Evolutionary conservation across 2,888 invertebrate genomes (phyloP), one percentile per base, ranked within the genome.

Genomic region (Cheilosia pagana): DNA sequence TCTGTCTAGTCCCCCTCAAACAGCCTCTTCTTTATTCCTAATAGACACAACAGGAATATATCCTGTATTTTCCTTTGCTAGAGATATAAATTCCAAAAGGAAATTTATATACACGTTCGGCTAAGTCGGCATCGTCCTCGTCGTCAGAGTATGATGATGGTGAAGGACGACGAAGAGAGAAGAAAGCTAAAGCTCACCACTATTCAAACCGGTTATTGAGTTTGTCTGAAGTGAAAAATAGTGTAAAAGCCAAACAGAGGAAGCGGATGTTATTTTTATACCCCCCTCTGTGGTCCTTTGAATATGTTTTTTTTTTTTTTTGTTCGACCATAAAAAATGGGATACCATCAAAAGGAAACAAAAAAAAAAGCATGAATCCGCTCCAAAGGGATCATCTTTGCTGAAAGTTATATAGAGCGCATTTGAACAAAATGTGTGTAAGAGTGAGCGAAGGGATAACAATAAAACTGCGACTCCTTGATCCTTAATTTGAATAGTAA

Each of bases 161-260:
- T 5, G 19, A 62, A 12, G 41, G 39, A 52, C n/a, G 67, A 57
- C 21, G 52, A 53, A 14, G 45, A 65, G 59, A 62, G 23, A 25
- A 53, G 57, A 55, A 57, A 70, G 41, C 70, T 39, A 63, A 65
- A 57, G 83, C 78, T 83, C 63, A 78, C 83, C 75, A 55, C 74
- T 70, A 79, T 79, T 74, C 74, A 59, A 79, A 50, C 78, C 81
- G 81, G 81, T 85, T 85, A 85, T 79, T 75, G 81, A 81, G 79
- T 85, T 85, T 85, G 81, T 85, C 85, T 85, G 81, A 85, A 85
- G 81, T 81, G 85, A 76, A 85, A 85, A 85, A 85, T 85, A 81
- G 81, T 85, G 85, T 81, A 85, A 85, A 85, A 85, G 85, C 76
- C 81, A 81, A 71, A 71, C 28, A 55, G 63, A 50, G 75, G 50